A percentile compares a stretch with the other conserved stretches of the same genome.
Evolutionary conservation across 2,888 invertebrate genomes (phyloP).

Genomic region (Dynastes tityus): DNA sequence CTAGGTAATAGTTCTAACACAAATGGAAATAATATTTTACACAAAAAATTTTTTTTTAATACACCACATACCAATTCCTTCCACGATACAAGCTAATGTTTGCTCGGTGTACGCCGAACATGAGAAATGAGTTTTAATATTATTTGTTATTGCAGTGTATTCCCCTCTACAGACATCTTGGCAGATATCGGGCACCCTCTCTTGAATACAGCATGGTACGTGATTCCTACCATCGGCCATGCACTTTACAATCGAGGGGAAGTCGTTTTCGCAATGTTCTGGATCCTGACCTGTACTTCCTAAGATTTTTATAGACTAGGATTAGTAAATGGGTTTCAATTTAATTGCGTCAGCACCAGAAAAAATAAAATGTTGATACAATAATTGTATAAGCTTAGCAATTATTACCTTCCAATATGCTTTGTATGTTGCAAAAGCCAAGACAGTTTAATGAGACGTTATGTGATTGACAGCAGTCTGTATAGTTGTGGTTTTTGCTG

Average conservation of each 20-base stretch:
- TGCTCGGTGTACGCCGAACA: conserved; percentile 88
- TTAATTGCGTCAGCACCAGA: not conserved
- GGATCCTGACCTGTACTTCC: conserved; percentile 87
- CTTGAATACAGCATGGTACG: conserved; percentile 87
- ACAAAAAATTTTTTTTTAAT: not conserved
- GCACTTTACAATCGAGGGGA: conserved; percentile 84
- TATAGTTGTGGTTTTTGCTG: conserved; percentile 81
- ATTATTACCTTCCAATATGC: conserved; percentile 67
- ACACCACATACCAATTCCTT: conserved; percentile 77
- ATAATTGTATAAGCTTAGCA: no score
- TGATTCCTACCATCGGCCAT: conserved; percentile 90
- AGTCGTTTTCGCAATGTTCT: conserved; percentile 85
- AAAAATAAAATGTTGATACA: no score
- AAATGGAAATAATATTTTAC: conserved; percentile 36
- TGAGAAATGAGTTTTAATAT: conserved; percentile 87
- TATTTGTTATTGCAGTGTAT: conserved; percentile 88
- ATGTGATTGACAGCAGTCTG: conserved; percentile 81
- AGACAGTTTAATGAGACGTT: conserved; percentile 83
- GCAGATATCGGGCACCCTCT: conserved; percentile 87
- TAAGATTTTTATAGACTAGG: conserved; percentile 64
- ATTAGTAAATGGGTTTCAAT: not conserved
- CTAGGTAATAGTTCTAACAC: conserved; percentile 82
- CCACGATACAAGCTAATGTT: conserved; percentile 87
- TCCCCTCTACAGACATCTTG: conserved; percentile 90
- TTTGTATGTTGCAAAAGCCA: conserved; percentile 87